Conservation (phyloP, 2,888 invertebrate species). For the Eilema caniola region DNA sequence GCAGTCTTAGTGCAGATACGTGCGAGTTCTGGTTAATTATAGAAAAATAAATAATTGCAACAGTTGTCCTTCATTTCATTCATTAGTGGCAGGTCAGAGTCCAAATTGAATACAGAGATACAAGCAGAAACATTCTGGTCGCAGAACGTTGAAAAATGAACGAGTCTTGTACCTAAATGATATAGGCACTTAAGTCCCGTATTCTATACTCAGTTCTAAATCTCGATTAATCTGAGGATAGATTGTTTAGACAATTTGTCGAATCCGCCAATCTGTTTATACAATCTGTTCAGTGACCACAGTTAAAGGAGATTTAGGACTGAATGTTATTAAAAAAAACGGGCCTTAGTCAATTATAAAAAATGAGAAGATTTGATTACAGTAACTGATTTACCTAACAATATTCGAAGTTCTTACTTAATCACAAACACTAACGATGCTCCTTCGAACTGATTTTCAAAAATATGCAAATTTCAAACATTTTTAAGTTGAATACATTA, state of each 20-base stretch:
- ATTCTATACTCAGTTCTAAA: too few species aligned
- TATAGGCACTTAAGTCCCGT: too few species aligned
- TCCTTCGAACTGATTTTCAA: too few species aligned
- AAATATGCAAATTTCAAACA: not conserved
- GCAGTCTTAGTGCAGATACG: not conserved
- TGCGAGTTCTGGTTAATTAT: not conserved
- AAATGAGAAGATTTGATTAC: not conserved
- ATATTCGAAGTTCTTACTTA: not conserved
- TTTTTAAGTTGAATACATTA: not conserved
- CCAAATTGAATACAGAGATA: not conserved
- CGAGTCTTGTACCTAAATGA: not conserved
- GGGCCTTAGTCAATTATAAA: not conserved
- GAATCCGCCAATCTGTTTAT: too few species aligned
- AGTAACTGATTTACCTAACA: not conserved
- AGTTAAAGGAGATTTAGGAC: too few species aligned
- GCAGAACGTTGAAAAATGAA: too few species aligned
- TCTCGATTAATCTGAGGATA: too few species aligned
- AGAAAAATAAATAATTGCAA: constrained; percentile 13
- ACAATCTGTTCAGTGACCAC: too few species aligned
- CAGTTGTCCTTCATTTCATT: constrained; percentile 14
- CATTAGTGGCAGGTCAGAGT: not conserved
- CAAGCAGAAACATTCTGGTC: not conserved
- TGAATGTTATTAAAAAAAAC: too few species aligned
- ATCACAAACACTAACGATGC: not conserved
- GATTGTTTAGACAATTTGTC: too few species aligned